Percentiles rank a stretch among this genome's conserved stretches.
phyloP scores from a whole-genome alignment of 2,888 invertebrate species.

The Andrena flavipes region DNA sequence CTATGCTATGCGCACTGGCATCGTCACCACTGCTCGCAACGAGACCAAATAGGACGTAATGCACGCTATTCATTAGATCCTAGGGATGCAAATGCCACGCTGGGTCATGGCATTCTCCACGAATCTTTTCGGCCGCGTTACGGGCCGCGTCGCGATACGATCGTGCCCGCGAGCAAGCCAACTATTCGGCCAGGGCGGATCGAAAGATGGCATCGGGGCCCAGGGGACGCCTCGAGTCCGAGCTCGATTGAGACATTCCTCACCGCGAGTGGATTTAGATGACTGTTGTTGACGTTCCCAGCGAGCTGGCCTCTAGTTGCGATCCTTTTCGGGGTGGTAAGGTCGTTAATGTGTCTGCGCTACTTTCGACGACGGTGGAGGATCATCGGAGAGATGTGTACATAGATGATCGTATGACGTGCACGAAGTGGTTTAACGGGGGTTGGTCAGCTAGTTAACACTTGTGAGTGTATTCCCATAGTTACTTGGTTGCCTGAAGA shows the following conservation, averaged over 20 bases:
- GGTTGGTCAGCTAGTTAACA: not conserved
- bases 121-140: constrained; percentile 66
- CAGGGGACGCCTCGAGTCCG: constrained; percentile 10
- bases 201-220: constrained; percentile 47
- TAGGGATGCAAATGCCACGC: constrained; percentile 79
- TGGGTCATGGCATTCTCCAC: constrained; percentile 78
- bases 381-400: not conserved
- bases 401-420: not conserved
- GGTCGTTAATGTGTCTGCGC: not conserved
- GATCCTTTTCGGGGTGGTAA: not conserved
- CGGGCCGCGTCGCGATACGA: constrained; percentile 34
- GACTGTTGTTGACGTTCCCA: not conserved
- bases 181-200: constrained; percentile 61
- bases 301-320: not conserved
- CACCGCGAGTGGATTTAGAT: not conserved
- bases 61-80: constrained; percentile 81
- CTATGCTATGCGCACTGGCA: constrained; percentile 77
- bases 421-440: not conserved
- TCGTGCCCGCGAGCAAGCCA: constrained; percentile 55
- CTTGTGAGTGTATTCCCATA: no score
- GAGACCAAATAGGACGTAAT: constrained; percentile 80
- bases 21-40: constrained; percentile 76
- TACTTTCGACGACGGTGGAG: not conserved
- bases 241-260: constrained; percentile 49
- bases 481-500: no score